Percentiles rank a stretch among this genome's conserved stretches.
Conservation (phyloP, 2,797 vertebrate genomes). For the Phrynocephalus vlangalii region DNA sequence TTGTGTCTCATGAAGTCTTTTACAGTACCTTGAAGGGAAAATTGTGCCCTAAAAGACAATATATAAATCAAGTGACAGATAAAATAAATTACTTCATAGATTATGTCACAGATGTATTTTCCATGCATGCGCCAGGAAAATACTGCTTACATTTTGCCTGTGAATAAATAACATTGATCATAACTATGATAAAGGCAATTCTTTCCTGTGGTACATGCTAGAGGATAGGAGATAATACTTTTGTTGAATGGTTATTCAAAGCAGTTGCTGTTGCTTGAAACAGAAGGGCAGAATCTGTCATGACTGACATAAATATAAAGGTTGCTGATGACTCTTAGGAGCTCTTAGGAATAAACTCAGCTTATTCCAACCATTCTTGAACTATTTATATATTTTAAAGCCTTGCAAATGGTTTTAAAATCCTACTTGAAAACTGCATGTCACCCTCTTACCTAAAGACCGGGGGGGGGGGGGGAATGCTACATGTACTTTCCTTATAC, state of each 20-base stretch:
- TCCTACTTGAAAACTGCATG: background rate
- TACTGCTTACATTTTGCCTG: background rate
- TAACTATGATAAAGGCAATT: too few relatives aligned
- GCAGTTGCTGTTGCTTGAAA: background rate
- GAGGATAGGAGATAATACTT: background rate
- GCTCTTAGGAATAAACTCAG: background rate
- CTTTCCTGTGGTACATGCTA: background rate
- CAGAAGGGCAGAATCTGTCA: background rate
- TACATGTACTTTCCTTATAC: background rate
- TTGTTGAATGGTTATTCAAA: background rate
- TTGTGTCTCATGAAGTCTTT: background rate
- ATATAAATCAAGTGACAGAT: background rate
- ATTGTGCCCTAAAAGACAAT: background rate
- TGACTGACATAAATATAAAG: background rate
- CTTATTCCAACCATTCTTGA: background rate
- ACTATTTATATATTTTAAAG: background rate
- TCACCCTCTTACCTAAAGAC: background rate
- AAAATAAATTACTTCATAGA: background rate
- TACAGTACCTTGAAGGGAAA: background rate
- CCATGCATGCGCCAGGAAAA: background rate
- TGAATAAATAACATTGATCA: background rate
- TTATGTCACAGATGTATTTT: background rate
- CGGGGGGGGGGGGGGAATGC: background rate
- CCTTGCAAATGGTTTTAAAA: background rate
- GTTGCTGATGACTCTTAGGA: background rate